These are phyloP conservation scores for Zonitis immaculata DNA, from an alignment of 2,888 invertebrate genomes.

Conservation along the genomic window DNA sequence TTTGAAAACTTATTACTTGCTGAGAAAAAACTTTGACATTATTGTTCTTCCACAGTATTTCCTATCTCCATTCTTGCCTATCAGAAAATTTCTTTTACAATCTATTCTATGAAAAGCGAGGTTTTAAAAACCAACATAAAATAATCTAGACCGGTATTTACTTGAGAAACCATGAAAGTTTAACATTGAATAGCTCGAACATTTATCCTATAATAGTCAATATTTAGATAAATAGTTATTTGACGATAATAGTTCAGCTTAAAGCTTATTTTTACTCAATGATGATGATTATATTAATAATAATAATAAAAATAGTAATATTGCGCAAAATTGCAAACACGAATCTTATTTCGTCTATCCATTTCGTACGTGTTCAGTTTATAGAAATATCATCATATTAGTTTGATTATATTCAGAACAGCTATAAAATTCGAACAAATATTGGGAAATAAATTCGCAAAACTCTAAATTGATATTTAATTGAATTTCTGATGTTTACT, in stretches of 20 bases:
- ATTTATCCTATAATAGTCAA: background rate
- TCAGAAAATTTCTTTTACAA: too few relatives aligned
- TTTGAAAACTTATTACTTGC: too few relatives aligned
- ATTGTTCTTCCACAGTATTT: too few relatives aligned
- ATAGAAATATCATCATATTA: background rate
- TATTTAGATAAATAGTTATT: conserved; percentile 4
- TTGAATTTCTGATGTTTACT: too few relatives aligned
- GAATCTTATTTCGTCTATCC: conserved; percentile 11
- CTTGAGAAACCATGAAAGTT: conserved; percentile 18
- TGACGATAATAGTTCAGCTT: too few relatives aligned
- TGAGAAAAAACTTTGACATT: too few relatives aligned
- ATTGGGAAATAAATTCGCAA: background rate
- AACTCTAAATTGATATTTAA: too few relatives aligned
- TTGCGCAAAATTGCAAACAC: conserved; percentile 11
- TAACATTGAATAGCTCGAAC: conserved; percentile 19
- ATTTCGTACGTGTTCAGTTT: conserved; percentile 10
- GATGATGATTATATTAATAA: too few relatives aligned
- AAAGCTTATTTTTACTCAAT: too few relatives aligned
- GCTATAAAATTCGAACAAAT: background rate
- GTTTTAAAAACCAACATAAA: too few relatives aligned
- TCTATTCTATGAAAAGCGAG: too few relatives aligned
- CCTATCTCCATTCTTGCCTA: too few relatives aligned
- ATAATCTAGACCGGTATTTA: background rate
- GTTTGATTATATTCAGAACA: background rate
- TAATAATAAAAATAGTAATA: background rate